Evolutionary conservation across 2,888 invertebrate species (phyloP), one percentile per base, ranked within the genome.

Genomic region (Scrobipalpa atriplicella): DNA sequence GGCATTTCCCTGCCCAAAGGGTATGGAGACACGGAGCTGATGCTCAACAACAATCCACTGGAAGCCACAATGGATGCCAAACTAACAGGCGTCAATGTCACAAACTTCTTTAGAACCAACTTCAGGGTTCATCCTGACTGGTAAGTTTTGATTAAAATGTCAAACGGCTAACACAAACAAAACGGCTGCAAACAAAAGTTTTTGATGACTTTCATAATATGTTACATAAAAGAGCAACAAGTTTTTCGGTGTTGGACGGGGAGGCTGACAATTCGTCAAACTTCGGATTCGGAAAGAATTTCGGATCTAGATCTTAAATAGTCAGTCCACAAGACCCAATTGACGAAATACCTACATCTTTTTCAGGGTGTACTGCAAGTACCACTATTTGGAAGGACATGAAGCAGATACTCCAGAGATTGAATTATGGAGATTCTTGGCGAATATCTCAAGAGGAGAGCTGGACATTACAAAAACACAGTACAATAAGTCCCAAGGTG

Each of bases 91-190:
- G 91, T 95, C 63, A 95, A 96, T 78, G 94, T 97, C 52, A 95
- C 95, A 0, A 94, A 95, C 60, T 97, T 95, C 81, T 97, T 97
- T 79, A 89, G 92, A 67, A 96, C 95, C 11, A 94, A 95, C 79
- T 97, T 96, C 95, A 95, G 95, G 78, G 94, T 97, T 39, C 97
- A 98, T 89, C 97, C 97, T 0, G 95, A 96, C 77, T 98, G 98
- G 98, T 96, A 84, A 83, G 83, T 7, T 54, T 54, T 6, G 10
- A 54, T 54, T 10, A 11, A 21, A 54, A 54, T 54, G 18, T 21
- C 54, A 19, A 52, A 52, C 0, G 9, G 19, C 16, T 54, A 21
- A 54, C 16, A 52, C 18, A 16, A 47, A 16, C 47, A 16, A 16
- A 43, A 43, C 5, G 16, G 16, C n/a, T 47, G n/a, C 16, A 16